Conservation (phyloP, 2,888 invertebrate species). For the Sinelater perroti region DNA sequence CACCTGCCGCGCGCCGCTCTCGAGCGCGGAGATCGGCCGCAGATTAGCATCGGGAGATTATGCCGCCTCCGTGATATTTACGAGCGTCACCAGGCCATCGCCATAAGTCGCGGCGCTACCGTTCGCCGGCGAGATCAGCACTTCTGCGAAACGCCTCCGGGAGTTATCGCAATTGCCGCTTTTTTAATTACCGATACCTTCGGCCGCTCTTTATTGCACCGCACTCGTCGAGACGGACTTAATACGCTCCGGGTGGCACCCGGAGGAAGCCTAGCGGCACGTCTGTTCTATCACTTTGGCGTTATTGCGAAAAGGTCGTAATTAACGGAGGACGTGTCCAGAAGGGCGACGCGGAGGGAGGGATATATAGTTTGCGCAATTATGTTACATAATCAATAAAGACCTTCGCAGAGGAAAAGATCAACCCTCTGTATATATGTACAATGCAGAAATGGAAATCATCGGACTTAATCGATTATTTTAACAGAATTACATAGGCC, state of each 20-base stretch:
- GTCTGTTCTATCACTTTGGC: not conserved
- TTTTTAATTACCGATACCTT: constrained; percentile 38
- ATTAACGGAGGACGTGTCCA: not conserved
- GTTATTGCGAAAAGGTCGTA: not conserved
- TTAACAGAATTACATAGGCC: too few species aligned
- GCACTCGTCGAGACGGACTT: constrained; percentile 10
- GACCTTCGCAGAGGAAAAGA: too few species aligned
- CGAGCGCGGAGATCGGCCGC: constrained; percentile 39
- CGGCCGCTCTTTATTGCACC: constrained; percentile 27
- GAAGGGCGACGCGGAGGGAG: not conserved
- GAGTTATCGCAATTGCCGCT: constrained; percentile 37
- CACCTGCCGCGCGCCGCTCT: constrained; percentile 36
- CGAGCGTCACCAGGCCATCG: constrained; percentile 47
- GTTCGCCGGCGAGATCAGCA: constrained; percentile 43
- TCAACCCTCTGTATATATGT: too few species aligned
- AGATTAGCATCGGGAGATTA: constrained; percentile 50
- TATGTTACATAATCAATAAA: too few species aligned
- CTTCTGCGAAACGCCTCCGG: constrained; percentile 43
- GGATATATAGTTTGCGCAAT: too few species aligned
- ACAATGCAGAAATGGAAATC: too few species aligned
- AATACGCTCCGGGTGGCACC: constrained; percentile 11
- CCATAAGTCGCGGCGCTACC: constrained; percentile 43
- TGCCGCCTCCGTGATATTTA: constrained; percentile 50
- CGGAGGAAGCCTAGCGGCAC: not conserved
- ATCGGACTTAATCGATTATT: too few species aligned